Evolutionary conservation across 2,888 invertebrate genomes (phyloP).

Genomic region (Limenitis camilla): DNA sequence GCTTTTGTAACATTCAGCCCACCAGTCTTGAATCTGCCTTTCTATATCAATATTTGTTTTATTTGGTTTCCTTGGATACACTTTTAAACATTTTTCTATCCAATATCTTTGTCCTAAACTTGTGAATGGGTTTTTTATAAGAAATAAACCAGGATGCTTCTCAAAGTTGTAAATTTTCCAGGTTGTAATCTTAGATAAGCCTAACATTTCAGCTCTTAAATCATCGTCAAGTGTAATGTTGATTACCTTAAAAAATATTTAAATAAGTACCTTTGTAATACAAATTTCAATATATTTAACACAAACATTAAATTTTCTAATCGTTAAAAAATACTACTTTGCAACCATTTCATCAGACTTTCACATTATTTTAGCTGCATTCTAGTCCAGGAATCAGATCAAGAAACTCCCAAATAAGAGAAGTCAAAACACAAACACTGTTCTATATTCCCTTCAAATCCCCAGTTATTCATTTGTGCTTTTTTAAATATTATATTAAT

Average conservation of each 20-base stretch:
- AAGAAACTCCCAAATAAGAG: no score
- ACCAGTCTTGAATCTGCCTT: slow-evolving; percentile 71
- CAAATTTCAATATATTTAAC: no score
- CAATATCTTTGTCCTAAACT: slow-evolving; percentile 85
- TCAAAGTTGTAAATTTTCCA: slow-evolving; percentile 79
- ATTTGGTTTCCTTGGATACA: slow-evolving; percentile 84
- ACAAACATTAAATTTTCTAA: no score
- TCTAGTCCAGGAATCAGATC: no score
- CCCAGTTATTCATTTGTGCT: no score
- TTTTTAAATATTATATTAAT: no score
- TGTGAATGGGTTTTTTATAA: slow-evolving; percentile 90
- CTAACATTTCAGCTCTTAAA: slow-evolving; percentile 38
- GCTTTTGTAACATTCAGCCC: slow-evolving; percentile 74
- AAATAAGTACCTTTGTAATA: neutral
- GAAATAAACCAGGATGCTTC: slow-evolving; percentile 82
- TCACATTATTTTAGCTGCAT: neutral
- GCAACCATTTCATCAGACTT: neutral
- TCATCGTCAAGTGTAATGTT: slow-evolving; percentile 27
- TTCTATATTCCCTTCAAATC: no score
- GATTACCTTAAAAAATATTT: neutral
- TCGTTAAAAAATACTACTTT: neutral
- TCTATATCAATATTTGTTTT: slow-evolving; percentile 79
- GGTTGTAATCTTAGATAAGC: slow-evolving; percentile 39
- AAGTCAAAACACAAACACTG: no score
- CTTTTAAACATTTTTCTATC: slow-evolving; percentile 83